Evolutionary conservation across 1,140 invertebrate genomes (phyloP), one percentile per base, ranked within the genome.

Genomic region (Caenorhabditis latens): DNA sequence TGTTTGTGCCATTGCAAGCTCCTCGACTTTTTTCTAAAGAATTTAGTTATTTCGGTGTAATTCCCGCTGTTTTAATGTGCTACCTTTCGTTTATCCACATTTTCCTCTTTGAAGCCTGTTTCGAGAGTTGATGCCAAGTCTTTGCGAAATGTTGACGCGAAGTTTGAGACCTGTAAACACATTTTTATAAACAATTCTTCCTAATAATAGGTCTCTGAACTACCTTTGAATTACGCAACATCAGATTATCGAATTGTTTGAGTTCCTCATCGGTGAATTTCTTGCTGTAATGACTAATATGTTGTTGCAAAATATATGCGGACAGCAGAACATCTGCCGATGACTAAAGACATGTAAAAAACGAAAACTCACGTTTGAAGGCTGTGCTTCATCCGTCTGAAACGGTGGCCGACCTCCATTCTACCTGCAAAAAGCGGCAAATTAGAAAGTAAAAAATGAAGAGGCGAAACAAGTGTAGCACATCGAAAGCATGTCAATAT

Each of bases 101-200:
- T 85, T 53, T 88, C 87, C 67, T 88, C 87, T 58, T 65, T 84
- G 87, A 88, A 65, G 4, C 87, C 87, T 11, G 87, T 88, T 53
- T 67, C 82, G 1, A 88, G 53, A 21, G 83, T 67, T 16, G 50
- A 42, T 24, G 87, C 48, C 4, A 88, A 16, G 43, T 88, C 86
- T 40, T 88, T 88, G 24, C 75, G 87, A 61, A 65, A 87, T 19
- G 75, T 63, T 1, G 67, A 58, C 7, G 71, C 71, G 24, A 84
- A 50, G 55, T 65, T 67, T 16, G 71, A 79, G 14, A 79, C 71
- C 71, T 79, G 46, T 50, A 79, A 50, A 79, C 19, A 53, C 4
- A n/a, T 6, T 8, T n/a, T 50, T 8, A 13, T 50, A 79, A 79
- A 4, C 24, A 50, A 53, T n/a, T 11, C 50, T 50, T 79, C 1